Evolutionary conservation across 2,113 vertebrate genomes (phyloP).

Genomic region (Speoplatyrhinus poulsoni): DNA sequence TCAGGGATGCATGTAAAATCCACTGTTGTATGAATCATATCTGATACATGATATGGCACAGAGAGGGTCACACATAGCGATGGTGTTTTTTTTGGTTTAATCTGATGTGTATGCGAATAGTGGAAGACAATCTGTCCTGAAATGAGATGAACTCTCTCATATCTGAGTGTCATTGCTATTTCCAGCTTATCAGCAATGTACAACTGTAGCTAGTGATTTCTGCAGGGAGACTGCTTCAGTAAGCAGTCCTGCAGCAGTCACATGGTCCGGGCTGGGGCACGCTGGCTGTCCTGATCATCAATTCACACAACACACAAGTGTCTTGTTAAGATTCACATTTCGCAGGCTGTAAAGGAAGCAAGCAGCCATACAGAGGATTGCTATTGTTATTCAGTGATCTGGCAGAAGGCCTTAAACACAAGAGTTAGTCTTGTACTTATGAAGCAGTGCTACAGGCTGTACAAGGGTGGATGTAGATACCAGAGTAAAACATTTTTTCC

Average conservation of each 20-base stretch:
- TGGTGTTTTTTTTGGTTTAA: constrained; percentile 25
- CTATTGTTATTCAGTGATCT: background rate
- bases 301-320: constrained; percentile 48
- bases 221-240: constrained; percentile 49
- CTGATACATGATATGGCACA: constrained; percentile 55
- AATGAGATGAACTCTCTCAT: constrained; percentile 38
- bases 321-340: constrained; percentile 31
- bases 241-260: constrained; percentile 64
- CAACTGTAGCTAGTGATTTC: constrained; percentile 58
- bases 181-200: constrained; percentile 51
- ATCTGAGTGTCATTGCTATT: constrained; percentile 39
- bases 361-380: background rate
- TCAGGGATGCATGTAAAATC: constrained; percentile 51
- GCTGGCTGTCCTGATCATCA: constrained; percentile 56
- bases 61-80: constrained; percentile 50
- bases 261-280: constrained; percentile 45
- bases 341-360: no score
- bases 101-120: constrained; percentile 3
- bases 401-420: no score
- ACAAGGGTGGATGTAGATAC: no score
- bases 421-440: no score
- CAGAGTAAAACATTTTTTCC: background rate
- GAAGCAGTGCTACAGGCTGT: no score
- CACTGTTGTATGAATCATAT: constrained; percentile 62
- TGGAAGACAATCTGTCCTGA: constrained; percentile 6